A percentile compares a stretch with the other conserved stretches of the same genome.
phyloP scores from a whole-genome alignment of 2,888 invertebrate species.

The Tanaodytes sp. region DNA sequence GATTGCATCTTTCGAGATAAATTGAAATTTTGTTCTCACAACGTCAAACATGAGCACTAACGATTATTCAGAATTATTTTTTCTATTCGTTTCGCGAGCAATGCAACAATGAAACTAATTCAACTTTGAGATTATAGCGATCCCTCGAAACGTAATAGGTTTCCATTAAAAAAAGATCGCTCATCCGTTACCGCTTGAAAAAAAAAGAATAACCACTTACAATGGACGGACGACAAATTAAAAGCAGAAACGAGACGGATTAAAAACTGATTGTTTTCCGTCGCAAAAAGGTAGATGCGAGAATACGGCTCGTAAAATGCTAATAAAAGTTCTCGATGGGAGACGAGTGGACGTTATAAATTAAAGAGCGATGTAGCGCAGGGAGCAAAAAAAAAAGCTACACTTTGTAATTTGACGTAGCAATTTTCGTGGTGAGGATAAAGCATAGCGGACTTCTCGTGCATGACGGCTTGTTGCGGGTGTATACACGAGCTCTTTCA shows the following conservation, averaged over 20 bases:
- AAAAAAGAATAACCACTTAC: too few species aligned
- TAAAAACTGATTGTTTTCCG: slow-evolving; percentile 33
- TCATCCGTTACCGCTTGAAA: too few species aligned
- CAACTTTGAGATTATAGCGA: too few species aligned
- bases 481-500: slow-evolving; percentile 23
- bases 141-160: too few species aligned
- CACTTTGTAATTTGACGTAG: slow-evolving; percentile 39
- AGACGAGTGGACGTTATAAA: slow-evolving; percentile 20
- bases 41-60: too few species aligned
- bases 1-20: too few species aligned
- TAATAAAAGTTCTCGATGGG: slow-evolving; percentile 30
- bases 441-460: slow-evolving; percentile 30
- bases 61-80: too few species aligned
- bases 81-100: too few species aligned
- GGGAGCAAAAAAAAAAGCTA: slow-evolving; percentile 2
- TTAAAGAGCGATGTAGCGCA: slow-evolving; percentile 29
- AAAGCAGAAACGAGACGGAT: slow-evolving; percentile 3
- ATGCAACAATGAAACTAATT: too few species aligned
- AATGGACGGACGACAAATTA: too few species aligned
- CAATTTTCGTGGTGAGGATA: slow-evolving; percentile 37
- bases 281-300: slow-evolving; percentile 8
- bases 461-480: slow-evolving; percentile 31
- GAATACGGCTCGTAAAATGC: slow-evolving; percentile 30
- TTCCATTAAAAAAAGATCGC: too few species aligned
- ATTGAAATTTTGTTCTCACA: too few species aligned